Evolutionary conservation across 2,888 invertebrate genomes (phyloP).

Genomic region (Brachynemurus nebulosus): DNA sequence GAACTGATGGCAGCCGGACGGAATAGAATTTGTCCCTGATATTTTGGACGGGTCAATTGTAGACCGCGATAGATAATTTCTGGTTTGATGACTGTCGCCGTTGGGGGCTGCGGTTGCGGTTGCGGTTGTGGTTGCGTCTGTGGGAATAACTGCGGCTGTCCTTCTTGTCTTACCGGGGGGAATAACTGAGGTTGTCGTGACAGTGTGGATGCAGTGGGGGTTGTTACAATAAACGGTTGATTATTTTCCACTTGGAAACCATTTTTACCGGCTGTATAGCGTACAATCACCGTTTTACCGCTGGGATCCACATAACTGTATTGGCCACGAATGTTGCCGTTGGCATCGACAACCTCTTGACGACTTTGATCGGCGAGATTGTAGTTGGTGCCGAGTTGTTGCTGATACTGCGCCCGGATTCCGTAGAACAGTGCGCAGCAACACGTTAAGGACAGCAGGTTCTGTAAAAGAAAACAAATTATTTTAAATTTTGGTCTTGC

Average conservation of each 20-base stretch:
- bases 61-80: not conserved
- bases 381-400: not conserved
- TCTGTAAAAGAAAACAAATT: not conserved
- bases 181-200: too few species aligned
- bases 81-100: not conserved
- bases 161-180: not conserved
- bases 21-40: not conserved
- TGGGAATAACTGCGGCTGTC: not conserved
- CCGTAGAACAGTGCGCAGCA: not conserved
- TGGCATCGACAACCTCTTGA: conserved; percentile 1
- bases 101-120: not conserved
- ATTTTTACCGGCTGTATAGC: conserved; percentile 34
- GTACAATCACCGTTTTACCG: conserved; percentile 4
- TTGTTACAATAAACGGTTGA: too few species aligned
- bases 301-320: conserved; percentile 7
- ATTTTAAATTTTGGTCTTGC: not conserved
- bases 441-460: not conserved
- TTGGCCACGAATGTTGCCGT: conserved; percentile 4
- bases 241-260: conserved; percentile 31
- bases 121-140: not conserved
- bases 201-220: too few species aligned
- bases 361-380: conserved; percentile 2
- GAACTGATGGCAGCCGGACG: not conserved
- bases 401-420: not conserved
- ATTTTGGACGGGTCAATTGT: not conserved